Evolutionary conservation across 1,140 invertebrate species (phyloP).

Genomic region (Sycophila sp.): DNA sequence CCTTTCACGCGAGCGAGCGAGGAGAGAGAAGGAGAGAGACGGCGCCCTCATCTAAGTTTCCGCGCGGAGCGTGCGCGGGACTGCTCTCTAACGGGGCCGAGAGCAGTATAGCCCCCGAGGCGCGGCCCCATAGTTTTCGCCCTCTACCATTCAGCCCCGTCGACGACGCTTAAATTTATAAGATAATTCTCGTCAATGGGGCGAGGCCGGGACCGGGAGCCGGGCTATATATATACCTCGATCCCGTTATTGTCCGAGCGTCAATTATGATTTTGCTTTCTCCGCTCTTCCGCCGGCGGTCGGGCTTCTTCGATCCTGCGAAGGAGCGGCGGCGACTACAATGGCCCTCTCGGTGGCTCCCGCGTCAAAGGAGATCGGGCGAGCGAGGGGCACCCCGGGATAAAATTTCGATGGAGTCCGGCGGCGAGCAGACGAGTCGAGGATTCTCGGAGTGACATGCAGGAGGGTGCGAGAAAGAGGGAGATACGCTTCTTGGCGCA

Average conservation of each 20-base stretch:
- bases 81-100: too few species aligned
- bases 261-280: neutral
- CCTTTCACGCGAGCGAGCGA: slow-evolving; percentile 23
- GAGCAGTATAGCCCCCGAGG: neutral
- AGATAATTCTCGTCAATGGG: neutral
- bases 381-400: too few species aligned
- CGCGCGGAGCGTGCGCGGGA: neutral
- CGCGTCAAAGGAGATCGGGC: too few species aligned
- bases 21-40: neutral
- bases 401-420: neutral
- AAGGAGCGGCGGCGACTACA: too few species aligned
- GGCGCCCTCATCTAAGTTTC: slow-evolving; percentile 41
- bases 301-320: too few species aligned
- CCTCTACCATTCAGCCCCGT: neutral
- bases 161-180: neutral
- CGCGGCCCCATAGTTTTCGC: neutral
- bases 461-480: neutral
- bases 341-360: too few species aligned
- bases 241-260: neutral
- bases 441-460: neutral
- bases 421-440: too few species aligned
- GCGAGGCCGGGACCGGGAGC: too few species aligned
- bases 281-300: too few species aligned
- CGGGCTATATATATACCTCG: neutral
- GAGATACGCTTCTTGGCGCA: neutral